Conservation (phyloP, 2,888 invertebrate species). For the Rhamnusium bicolor region DNA sequence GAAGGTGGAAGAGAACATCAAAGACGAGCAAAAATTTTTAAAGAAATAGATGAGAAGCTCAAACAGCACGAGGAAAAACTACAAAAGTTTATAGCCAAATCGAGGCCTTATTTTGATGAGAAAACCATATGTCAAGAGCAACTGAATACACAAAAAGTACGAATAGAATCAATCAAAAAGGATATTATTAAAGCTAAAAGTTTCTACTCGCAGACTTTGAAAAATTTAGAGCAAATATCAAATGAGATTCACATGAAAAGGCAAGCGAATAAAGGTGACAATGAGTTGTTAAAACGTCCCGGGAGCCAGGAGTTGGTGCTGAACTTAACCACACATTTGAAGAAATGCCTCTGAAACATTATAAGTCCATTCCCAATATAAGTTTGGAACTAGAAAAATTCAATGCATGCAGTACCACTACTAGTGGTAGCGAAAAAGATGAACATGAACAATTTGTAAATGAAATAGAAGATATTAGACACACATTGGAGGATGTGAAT, state of each 20-base stretch:
- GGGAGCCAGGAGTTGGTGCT: conserved; percentile 80
- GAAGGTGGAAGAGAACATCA: conserved; percentile 92
- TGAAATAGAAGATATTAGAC: conserved; percentile 76
- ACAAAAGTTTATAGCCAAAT: conserved; percentile 87
- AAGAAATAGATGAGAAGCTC: conserved; percentile 86
- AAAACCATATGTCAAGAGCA: conserved; percentile 90
- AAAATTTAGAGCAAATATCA: conserved; percentile 90
- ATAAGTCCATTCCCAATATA: conserved; percentile 70
- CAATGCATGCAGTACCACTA: conserved; percentile 73
- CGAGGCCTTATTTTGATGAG: conserved; percentile 92
- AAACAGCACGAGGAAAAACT: conserved; percentile 87
- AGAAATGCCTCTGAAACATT: conserved; percentile 54
- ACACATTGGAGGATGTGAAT: conserved; percentile 21
- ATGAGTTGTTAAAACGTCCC: conserved; percentile 73
- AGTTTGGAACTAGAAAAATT: conserved; percentile 76
- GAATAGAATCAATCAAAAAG: conserved; percentile 86
- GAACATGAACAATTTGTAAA: conserved; percentile 66
- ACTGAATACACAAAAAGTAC: conserved; percentile 86
- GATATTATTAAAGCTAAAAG: conserved; percentile 86
- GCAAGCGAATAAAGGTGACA: conserved; percentile 65
- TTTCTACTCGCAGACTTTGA: conserved; percentile 87
- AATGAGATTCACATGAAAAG: conserved; percentile 89
- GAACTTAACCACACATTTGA: conserved; percentile 71
- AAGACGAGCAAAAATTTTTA: conserved; percentile 84
- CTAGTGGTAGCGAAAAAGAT: conserved; percentile 73